Evolutionary conservation across 2,888 invertebrate species (phyloP).

Genomic region (Spialia ferax): DNA sequence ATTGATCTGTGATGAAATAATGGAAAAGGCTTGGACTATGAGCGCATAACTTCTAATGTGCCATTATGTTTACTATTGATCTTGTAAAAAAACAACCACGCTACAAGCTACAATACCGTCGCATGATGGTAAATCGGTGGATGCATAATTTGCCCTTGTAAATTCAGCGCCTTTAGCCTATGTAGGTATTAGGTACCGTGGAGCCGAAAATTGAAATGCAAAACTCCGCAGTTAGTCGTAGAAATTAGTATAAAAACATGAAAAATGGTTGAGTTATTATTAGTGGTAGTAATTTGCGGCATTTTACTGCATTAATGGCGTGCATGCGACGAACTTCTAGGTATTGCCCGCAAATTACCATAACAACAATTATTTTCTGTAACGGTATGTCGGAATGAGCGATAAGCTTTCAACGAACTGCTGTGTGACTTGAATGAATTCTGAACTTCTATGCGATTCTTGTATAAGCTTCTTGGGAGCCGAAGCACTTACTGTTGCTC

Average conservation of each 20-base stretch:
- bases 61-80: neutral
- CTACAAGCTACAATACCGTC: too few relatives aligned
- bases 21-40: too few relatives aligned
- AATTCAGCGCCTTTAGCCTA: neutral
- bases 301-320: slow-evolving; percentile 57
- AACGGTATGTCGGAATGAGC: slow-evolving; percentile 32
- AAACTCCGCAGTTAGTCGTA: slow-evolving; percentile 21
- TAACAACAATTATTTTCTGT: slow-evolving; percentile 47
- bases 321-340: slow-evolving; percentile 56
- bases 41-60: neutral
- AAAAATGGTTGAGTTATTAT: slow-evolving; percentile 63
- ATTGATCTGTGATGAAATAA: too few relatives aligned
- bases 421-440: slow-evolving; percentile 6
- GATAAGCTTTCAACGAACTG: slow-evolving; percentile 34
- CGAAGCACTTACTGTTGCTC: neutral
- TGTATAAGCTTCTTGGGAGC: neutral
- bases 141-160: neutral
- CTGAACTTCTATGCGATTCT: neutral
- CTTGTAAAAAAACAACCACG: neutral
- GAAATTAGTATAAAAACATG: slow-evolving; percentile 48
- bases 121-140: neutral
- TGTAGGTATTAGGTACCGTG: neutral
- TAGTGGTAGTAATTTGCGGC: slow-evolving; percentile 60
- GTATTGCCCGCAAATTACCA: slow-evolving; percentile 55
- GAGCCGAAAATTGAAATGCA: slow-evolving; percentile 25